Percentiles rank a stretch among this genome's conserved stretches.
Conservation (phyloP, 2,888 invertebrate species). For the Linnaemya tessellans region DNA sequence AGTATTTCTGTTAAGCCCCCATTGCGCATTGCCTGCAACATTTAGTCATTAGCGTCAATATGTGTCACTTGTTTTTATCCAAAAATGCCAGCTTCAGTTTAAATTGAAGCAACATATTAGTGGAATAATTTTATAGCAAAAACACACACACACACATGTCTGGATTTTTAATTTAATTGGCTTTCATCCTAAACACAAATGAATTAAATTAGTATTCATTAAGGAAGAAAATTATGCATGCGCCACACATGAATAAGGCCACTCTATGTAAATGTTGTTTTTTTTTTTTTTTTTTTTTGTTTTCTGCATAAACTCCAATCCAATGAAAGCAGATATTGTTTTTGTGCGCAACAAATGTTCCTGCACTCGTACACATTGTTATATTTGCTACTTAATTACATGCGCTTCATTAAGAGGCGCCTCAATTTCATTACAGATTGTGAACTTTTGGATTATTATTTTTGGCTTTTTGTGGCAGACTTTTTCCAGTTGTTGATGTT, state of each 20-base stretch:
- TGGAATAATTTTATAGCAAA: background rate
- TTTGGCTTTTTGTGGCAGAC: conserved; percentile 3
- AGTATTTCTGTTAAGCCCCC: too few relatives aligned
- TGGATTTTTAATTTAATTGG: conserved; percentile 42
- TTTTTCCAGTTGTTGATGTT: conserved; percentile 22
- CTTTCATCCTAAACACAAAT: conserved; percentile 21
- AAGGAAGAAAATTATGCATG: conserved; percentile 18
- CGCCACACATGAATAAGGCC: background rate
- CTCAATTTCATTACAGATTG: conserved; percentile 55
- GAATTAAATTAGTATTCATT: conserved; percentile 48
- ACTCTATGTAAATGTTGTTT: background rate
- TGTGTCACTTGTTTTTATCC: background rate
- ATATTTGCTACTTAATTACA: conserved; percentile 68
- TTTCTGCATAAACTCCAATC: conserved; percentile 16
- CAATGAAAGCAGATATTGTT: conserved; percentile 6
- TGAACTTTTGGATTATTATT: conserved; percentile 36
- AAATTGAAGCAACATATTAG: background rate
- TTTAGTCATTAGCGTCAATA: background rate
- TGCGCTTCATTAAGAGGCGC: conserved; percentile 70
- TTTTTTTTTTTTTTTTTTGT: background rate
- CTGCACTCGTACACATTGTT: conserved; percentile 1
- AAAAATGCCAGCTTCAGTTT: background rate
- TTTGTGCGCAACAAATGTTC: conserved; percentile 13
- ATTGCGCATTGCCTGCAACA: background rate
- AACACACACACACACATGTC: background rate